Evolutionary conservation across 1,140 invertebrate species (phyloP), one percentile per base, ranked within the genome.

Genomic region (Trichonephila clavata): DNA sequence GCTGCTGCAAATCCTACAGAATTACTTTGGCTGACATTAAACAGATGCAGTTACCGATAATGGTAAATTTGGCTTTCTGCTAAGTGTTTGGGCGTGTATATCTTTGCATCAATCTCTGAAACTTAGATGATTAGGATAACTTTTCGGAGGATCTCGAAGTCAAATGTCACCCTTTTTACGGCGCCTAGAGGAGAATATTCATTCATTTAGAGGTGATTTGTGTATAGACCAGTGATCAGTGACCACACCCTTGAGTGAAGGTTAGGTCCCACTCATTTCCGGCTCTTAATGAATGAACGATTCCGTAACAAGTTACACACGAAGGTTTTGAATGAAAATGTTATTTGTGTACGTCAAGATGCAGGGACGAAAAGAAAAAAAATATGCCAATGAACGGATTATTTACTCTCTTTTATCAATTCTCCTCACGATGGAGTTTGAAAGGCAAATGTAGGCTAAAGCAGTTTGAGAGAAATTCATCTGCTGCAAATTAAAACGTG

Each of bases 181-280:
- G 84, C 59, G 24, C n/a, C 60, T 86, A 63, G 14, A 57, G 60
- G 59, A 83, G 20, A 57, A 50, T 50, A 27, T 50, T 16, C 60
- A 32, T 63, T 86, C 24, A 63, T 8, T n/a, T 86, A 32, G 86
- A 86, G 24, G 59, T 86, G 84, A 90, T 90, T 77, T 92, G 80
- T 84, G 60, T 50, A 20, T 50, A 20, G 80, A 24, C 14, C 24
- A 7, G 59, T 77, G 71, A 21, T 24, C 13, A 63, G 77, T 39
- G 59, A 60, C 90, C 90, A 92, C 90, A 65, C 90, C 90, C 80
- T 59, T 16, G 1, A 65, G 14, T 65, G 90, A 92, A 92, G 90
- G 90, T 92, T 92, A 39, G 90, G 90, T 83, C 90, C 90, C 90
- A 92, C 90, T 92, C 90, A 43, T 92, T 92, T 92, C 90, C 90